These are phyloP conservation scores for Syndactyla subalaris DNA, from an alignment of 2,797 vertebrate species.

Conservation along the genomic window DNA sequence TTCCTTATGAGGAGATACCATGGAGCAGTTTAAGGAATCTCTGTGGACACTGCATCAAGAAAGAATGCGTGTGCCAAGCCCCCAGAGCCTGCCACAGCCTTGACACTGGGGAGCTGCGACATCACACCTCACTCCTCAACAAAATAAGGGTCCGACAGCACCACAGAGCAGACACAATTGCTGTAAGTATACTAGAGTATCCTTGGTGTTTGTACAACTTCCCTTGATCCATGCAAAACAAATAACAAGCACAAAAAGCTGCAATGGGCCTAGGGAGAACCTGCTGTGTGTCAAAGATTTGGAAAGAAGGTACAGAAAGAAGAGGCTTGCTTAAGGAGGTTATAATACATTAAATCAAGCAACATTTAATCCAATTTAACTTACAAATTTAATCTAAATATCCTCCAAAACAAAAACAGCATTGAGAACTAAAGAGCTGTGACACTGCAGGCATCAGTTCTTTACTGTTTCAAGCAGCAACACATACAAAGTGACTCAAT, in stretches of 20 bases:
- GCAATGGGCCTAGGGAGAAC: neutral
- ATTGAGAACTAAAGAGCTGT: neutral
- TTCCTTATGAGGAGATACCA: neutral
- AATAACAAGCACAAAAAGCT: neutral
- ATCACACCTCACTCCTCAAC: neutral
- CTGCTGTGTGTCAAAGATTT: neutral
- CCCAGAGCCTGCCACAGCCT: neutral
- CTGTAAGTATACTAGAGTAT: rapidly evolving
- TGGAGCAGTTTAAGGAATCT: neutral
- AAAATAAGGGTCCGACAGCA: neutral
- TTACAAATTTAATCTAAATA: neutral
- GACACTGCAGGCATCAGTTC: neutral
- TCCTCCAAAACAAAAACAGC: neutral
- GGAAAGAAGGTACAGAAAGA: neutral
- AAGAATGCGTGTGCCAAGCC: rapidly evolving
- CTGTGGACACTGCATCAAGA: neutral
- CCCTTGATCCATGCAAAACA: neutral
- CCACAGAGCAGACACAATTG: neutral
- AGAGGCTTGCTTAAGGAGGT: neutral
- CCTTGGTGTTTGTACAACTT: neutral
- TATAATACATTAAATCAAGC: neutral
- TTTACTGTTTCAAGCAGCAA: neutral
- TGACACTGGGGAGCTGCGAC: neutral
- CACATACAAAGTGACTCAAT: neutral
- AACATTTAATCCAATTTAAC: neutral